A percentile compares a stretch with the other conserved stretches of the same genome.
phyloP scores from a whole-genome alignment of 1,140 invertebrate species.

The Anastatus disparis region DNA sequence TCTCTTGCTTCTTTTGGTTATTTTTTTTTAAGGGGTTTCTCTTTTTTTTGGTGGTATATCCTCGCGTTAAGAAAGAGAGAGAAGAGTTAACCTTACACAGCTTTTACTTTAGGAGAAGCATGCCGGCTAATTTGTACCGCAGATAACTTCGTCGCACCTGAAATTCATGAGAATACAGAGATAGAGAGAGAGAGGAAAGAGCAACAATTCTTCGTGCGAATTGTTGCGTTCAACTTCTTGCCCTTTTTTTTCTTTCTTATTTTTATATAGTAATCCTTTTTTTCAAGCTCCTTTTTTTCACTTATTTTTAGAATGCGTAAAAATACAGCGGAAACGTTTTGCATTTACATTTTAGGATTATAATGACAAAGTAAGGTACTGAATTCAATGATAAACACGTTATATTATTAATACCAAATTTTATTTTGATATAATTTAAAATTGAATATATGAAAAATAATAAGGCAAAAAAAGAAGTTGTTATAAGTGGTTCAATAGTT shows the following conservation, averaged over 20 bases:
- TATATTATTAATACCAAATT: too few relatives aligned
- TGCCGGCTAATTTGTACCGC: slow-evolving; percentile 63
- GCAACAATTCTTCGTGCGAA: neutral
- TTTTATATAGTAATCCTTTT: too few relatives aligned
- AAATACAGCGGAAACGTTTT: slow-evolving; percentile 1
- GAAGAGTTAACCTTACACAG: slow-evolving; percentile 59
- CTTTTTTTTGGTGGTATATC: slow-evolving; percentile 45
- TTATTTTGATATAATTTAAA: too few relatives aligned
- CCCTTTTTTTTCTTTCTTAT: neutral
- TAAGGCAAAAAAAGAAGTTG: too few relatives aligned
- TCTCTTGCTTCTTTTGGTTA: too few relatives aligned
- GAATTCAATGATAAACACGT: too few relatives aligned
- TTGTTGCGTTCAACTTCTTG: neutral
- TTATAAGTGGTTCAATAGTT: too few relatives aligned
- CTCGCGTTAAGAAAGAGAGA: too few relatives aligned
- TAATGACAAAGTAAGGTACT: too few relatives aligned
- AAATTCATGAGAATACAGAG: slow-evolving; percentile 44
- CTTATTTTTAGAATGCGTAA: neutral
- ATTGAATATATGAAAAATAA: too few relatives aligned
- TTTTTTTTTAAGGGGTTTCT: too few relatives aligned
- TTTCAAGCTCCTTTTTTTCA: neutral
- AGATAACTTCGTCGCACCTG: slow-evolving; percentile 60
- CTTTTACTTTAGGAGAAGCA: slow-evolving; percentile 63
- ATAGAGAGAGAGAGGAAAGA: too few relatives aligned
- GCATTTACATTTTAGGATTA: neutral